These are phyloP conservation scores for Ceuthmochares aereus DNA, from an alignment of 2,113 vertebrate genomes.

Conservation along the genomic window DNA sequence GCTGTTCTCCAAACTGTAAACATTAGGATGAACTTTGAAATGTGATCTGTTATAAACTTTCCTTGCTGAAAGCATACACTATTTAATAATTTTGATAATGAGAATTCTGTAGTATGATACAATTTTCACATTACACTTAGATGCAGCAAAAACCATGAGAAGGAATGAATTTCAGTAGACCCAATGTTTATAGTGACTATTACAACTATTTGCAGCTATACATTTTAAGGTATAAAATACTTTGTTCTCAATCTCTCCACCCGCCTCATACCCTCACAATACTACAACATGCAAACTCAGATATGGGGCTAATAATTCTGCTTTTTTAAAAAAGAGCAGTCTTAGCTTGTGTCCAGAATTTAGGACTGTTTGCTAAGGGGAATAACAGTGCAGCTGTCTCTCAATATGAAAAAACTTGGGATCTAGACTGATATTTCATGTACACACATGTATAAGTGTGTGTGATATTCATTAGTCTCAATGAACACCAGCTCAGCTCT, in stretches of 20 bases:
- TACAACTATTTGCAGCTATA: background rate
- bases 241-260: background rate
- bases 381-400: background rate
- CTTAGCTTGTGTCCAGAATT: background rate
- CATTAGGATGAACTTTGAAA: conserved; percentile 14
- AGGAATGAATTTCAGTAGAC: background rate
- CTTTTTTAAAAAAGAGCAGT: background rate
- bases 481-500: background rate
- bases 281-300: background rate
- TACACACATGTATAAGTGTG: background rate
- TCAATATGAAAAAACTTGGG: background rate
- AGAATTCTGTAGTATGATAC: background rate
- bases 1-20: background rate
- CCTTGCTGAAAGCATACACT: conserved; percentile 21
- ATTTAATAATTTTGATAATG: background rate
- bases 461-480: background rate
- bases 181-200: background rate
- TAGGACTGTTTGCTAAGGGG: background rate
- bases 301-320: background rate
- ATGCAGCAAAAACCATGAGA: background rate
- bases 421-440: background rate
- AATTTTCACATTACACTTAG: background rate
- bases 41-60: background rate
- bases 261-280: too few relatives aligned
- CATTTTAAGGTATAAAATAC: background rate